These are phyloP conservation scores for Liopterus haemorrhoidalis DNA, from an alignment of 2,888 invertebrate species.

Conservation along the genomic window DNA sequence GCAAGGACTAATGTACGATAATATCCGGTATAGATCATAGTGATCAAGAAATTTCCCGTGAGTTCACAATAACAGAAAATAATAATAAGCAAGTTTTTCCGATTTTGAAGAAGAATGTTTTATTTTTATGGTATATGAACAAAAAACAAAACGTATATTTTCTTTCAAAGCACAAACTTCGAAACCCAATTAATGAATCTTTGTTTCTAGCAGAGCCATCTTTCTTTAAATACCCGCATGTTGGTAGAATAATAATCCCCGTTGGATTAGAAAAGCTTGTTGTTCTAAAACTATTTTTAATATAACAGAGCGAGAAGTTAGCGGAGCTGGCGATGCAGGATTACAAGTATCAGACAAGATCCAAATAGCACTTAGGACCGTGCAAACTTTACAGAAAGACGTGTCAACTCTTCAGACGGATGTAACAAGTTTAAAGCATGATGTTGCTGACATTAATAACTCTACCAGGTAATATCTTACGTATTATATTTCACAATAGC, in stretches of 20 bases:
- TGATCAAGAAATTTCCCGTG: too few species aligned
- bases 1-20: too few species aligned
- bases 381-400: constrained; percentile 13
- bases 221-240: background rate
- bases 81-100: too few species aligned
- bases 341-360: constrained; percentile 17
- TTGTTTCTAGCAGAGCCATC: too few species aligned
- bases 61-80: too few species aligned
- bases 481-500: background rate
- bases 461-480: constrained; percentile 13
- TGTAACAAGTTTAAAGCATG: constrained; percentile 5
- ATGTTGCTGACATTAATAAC: constrained; percentile 15
- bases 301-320: constrained; percentile 8
- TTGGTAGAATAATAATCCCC: background rate
- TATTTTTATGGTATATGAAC: too few species aligned
- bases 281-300: constrained; percentile 10
- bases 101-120: too few species aligned
- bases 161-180: too few species aligned
- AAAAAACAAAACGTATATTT: too few species aligned
- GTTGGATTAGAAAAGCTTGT: background rate
- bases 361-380: constrained; percentile 10
- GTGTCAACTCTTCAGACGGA: constrained; percentile 10
- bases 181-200: too few species aligned
- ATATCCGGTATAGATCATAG: too few species aligned
- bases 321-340: constrained; percentile 6